Conservation (phyloP, 2,888 invertebrate genomes). For the Apoda limacodes region DNA sequence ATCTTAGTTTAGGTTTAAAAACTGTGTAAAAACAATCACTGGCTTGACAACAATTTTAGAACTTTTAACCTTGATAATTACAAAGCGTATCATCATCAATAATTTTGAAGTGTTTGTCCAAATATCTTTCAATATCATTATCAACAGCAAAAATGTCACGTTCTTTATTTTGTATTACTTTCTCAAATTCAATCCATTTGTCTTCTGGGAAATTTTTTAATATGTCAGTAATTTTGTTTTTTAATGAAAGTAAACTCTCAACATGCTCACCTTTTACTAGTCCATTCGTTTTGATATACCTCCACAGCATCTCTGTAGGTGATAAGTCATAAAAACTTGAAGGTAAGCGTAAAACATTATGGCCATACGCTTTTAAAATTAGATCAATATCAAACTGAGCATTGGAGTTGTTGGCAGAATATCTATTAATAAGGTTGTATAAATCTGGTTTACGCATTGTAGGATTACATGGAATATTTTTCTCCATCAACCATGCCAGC, state of each 20-base stretch:
- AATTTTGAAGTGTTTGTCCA: conserved; percentile 20
- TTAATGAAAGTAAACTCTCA: no score
- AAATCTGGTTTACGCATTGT: conserved; percentile 34
- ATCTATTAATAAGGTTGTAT: conserved; percentile 30
- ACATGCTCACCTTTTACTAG: no score
- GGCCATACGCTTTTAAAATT: conserved; percentile 32
- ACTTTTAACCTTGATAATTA: neutral
- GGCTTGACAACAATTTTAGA: no score
- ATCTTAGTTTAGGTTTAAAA: no score
- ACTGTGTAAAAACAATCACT: no score
- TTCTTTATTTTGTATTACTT: conserved; percentile 22
- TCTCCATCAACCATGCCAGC: conserved; percentile 29
- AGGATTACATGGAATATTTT: conserved; percentile 31
- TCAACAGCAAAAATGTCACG: conserved; percentile 25
- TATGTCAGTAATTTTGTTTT: conserved; percentile 7
- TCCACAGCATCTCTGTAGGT: conserved; percentile 32
- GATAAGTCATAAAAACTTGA: conserved; percentile 28
- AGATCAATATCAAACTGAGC: conserved; percentile 24
- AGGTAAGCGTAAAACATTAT: conserved; percentile 34
- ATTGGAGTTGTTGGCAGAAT: conserved; percentile 16
- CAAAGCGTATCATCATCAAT: conserved; percentile 6
- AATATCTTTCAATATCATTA: conserved; percentile 20
- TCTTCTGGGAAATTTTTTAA: neutral
- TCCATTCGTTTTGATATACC: conserved; percentile 16
- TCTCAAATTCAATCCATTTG: conserved; percentile 20